A percentile compares a stretch with the other conserved stretches of the same genome.
phyloP scores from a whole-genome alignment of 2,888 invertebrate genomes.

The Ypsolopha scabrella region DNA sequence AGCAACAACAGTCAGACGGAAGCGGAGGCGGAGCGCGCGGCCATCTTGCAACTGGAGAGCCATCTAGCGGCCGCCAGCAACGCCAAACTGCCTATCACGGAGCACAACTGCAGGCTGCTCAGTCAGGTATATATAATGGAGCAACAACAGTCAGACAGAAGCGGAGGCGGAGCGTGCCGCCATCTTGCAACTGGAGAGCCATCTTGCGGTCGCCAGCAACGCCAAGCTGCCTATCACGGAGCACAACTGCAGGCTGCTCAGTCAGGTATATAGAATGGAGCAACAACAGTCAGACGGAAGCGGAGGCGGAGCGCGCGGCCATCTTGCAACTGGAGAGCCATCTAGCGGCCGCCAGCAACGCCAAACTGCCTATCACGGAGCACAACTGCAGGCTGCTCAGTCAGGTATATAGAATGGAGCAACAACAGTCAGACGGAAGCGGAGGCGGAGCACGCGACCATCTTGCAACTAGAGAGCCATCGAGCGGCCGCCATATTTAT shows the following conservation, averaged over 20 bases:
- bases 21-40: too few relatives aligned
- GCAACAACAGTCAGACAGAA: slow-evolving; percentile 26
- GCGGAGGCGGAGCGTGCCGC: slow-evolving; percentile 48
- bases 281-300: slow-evolving; percentile 18
- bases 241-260: slow-evolving; percentile 85
- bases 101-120: too few relatives aligned
- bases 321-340: slow-evolving; percentile 86
- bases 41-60: too few relatives aligned
- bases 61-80: too few relatives aligned
- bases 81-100: too few relatives aligned
- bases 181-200: slow-evolving; percentile 83
- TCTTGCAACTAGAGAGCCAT: too few relatives aligned
- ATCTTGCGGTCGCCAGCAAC: slow-evolving; percentile 90
- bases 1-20: too few relatives aligned
- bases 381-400: slow-evolving; percentile 88
- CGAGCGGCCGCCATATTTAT: too few relatives aligned
- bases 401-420: slow-evolving; percentile 52
- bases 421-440: too few relatives aligned
- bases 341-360: slow-evolving; percentile 90
- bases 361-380: slow-evolving; percentile 91
- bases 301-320: slow-evolving; percentile 47
- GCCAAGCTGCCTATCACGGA: slow-evolving; percentile 92
- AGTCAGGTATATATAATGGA: too few relatives aligned
- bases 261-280: slow-evolving; percentile 69
- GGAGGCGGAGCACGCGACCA: too few relatives aligned